Conservation (phyloP, 2,888 invertebrate species). For the Anodontia alba region DNA sequence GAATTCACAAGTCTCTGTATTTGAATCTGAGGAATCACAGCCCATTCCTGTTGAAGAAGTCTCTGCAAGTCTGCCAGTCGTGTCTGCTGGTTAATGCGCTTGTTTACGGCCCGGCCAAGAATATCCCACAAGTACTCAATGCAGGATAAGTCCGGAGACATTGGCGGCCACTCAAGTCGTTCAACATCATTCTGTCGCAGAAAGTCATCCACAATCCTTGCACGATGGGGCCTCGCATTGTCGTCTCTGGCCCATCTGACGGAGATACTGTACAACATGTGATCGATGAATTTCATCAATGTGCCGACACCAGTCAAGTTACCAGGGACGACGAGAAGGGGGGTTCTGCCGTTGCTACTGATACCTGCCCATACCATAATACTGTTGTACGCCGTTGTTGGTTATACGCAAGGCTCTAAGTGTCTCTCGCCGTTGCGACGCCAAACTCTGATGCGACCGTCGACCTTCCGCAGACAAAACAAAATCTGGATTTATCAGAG, state of each 20-base stretch:
- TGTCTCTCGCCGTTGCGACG: constrained; percentile 18
- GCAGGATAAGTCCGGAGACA: background rate
- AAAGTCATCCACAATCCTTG: background rate
- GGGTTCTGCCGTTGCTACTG: background rate
- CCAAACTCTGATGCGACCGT: constrained; percentile 17
- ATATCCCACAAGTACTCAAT: constrained; percentile 12
- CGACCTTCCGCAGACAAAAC: constrained; percentile 15
- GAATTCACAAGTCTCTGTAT: background rate
- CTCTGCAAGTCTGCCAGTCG: background rate
- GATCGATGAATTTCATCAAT: background rate
- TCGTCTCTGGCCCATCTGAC: constrained; percentile 6
- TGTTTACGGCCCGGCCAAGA: constrained; percentile 2
- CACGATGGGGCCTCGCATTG: constrained; percentile 5
- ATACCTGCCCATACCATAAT: background rate
- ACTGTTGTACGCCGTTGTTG: background rate
- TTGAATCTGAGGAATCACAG: background rate
- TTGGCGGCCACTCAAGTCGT: constrained; percentile 1
- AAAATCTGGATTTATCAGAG: background rate
- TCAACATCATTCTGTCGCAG: background rate
- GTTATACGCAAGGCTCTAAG: constrained; percentile 9
- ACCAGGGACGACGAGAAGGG: background rate
- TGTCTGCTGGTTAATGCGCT: background rate
- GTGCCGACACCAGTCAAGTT: background rate
- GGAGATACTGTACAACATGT: background rate
- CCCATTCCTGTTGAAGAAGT: background rate